Percentiles rank a stretch among this genome's conserved stretches.
phyloP scores from a whole-genome alignment of 2,888 invertebrate genomes.

The Monochamus alternatus region DNA sequence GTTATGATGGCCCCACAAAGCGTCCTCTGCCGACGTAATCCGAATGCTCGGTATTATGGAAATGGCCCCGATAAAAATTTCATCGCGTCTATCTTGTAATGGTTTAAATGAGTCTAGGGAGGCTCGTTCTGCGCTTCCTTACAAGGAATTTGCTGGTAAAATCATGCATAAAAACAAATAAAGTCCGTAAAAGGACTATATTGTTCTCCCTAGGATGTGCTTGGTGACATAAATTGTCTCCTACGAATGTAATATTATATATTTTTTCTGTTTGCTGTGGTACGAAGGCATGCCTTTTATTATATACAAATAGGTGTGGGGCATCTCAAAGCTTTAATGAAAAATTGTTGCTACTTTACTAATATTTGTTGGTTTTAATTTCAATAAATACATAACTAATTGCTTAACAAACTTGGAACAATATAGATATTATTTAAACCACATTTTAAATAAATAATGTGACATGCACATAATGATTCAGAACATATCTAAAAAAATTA shows the following conservation, averaged over 20 bases:
- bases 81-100: constrained; percentile 41
- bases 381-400: too few species aligned
- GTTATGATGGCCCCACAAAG: constrained; percentile 26
- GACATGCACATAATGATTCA: too few species aligned
- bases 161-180: constrained; percentile 4
- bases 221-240: not conserved
- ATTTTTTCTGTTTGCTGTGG: not conserved
- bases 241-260: not conserved
- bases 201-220: not conserved
- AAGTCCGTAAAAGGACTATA: not conserved
- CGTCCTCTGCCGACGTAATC: constrained; percentile 13
- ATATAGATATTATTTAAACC: too few species aligned
- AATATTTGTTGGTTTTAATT: too few species aligned
- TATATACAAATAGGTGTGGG: too few species aligned
- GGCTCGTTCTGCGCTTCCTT: constrained; percentile 2
- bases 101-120: constrained; percentile 37
- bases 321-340: too few species aligned
- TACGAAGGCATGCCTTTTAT: not conserved
- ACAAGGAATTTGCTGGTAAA: constrained; percentile 6
- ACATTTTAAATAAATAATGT: too few species aligned
- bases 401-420: too few species aligned
- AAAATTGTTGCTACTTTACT: too few species aligned
- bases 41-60: constrained; percentile 41
- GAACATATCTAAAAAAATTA: too few species aligned
- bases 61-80: constrained; percentile 40